Evolutionary conservation across 2,888 invertebrate genomes (phyloP).

Genomic region (Boloria euphrosyne): DNA sequence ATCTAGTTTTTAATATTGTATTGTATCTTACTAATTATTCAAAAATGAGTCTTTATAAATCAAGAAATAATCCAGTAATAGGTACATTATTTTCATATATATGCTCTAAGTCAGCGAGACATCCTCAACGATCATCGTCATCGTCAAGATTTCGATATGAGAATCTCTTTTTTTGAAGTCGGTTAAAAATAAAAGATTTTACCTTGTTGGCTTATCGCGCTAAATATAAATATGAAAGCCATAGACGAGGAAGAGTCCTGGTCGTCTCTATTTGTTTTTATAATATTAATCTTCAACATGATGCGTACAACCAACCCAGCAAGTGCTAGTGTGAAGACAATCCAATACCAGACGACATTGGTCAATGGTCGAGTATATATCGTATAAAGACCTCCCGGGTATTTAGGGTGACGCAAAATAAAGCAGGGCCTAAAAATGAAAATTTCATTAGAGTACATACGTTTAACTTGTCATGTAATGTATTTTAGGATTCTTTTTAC

Average conservation of each 20-base stretch:
- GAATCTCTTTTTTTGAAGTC: too few relatives aligned
- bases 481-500: too few relatives aligned
- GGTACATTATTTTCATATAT: too few relatives aligned
- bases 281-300: conserved; percentile 51
- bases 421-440: conserved; percentile 79
- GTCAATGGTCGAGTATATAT: conserved; percentile 85
- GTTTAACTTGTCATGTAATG: too few relatives aligned
- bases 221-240: conserved; percentile 69
- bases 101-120: too few relatives aligned
- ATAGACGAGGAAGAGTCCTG: conserved; percentile 70
- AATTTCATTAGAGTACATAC: not conserved
- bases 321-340: conserved; percentile 58
- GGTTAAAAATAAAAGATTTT: conserved; percentile 22
- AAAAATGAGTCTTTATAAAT: too few relatives aligned
- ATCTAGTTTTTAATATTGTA: too few relatives aligned
- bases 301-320: conserved; percentile 49
- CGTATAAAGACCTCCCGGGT: conserved; percentile 80
- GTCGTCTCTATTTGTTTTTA: conserved; percentile 44
- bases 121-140: too few relatives aligned
- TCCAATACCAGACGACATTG: conserved; percentile 81
- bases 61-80: too few relatives aligned
- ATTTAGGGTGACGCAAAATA: conserved; percentile 86
- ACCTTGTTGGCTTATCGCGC: conserved; percentile 78
- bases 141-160: too few relatives aligned
- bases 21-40: too few relatives aligned